Percentiles rank a stretch among this genome's conserved stretches.
Evolutionary conservation across 2,888 invertebrate genomes (phyloP).

Genomic region (Cremastobaeus sp.): DNA sequence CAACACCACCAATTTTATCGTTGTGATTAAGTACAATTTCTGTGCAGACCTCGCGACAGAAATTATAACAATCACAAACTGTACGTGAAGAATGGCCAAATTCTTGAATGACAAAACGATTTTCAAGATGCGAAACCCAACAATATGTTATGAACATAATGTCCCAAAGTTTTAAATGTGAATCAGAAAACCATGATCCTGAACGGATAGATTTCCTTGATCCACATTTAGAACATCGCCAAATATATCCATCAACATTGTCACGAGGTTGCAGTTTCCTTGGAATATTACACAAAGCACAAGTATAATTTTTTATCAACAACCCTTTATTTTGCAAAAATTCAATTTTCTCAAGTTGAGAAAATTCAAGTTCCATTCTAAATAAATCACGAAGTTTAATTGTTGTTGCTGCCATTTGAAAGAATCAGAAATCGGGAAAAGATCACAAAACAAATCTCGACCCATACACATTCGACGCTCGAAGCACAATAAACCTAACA

Average conservation of each 20-base stretch:
- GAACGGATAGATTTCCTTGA: neutral
- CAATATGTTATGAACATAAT: neutral
- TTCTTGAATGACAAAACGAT: neutral
- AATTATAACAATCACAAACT: constrained; percentile 41
- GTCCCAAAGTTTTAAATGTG: neutral
- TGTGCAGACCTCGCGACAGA: constrained; percentile 39
- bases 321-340: too few relatives aligned
- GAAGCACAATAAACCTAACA: too few relatives aligned
- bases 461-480: too few relatives aligned
- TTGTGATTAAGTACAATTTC: constrained; percentile 9
- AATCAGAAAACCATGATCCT: constrained; percentile 8
- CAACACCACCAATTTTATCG: neutral
- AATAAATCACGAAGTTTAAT: too few relatives aligned
- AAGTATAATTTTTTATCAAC: too few relatives aligned
- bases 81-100: constrained; percentile 11
- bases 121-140: neutral
- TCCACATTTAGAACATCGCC: neutral
- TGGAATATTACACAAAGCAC: too few relatives aligned
- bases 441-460: too few relatives aligned
- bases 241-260: neutral
- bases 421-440: too few relatives aligned
- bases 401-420: too few relatives aligned
- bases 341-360: too few relatives aligned
- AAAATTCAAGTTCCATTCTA: too few relatives aligned
- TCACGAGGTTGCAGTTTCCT: too few relatives aligned